Evolutionary conservation across 2,888 invertebrate species (phyloP).

Genomic region (Ectobius pallidus): DNA sequence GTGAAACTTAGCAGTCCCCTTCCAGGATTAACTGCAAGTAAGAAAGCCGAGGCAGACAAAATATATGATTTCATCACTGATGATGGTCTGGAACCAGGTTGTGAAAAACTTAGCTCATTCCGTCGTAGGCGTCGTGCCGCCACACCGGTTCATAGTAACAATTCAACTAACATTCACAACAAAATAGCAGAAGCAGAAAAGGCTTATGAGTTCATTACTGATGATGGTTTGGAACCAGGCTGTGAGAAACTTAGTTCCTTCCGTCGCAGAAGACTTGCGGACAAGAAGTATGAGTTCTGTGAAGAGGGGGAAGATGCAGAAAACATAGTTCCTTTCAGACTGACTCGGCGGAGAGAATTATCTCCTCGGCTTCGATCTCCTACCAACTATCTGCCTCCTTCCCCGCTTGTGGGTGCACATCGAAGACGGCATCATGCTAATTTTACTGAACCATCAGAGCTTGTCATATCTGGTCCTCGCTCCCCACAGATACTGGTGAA

Average conservation of each 20-base stretch:
- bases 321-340: constrained; percentile 61
- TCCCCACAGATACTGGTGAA: constrained; percentile 14
- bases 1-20: constrained; percentile 33
- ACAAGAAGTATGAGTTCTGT: constrained; percentile 91
- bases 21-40: constrained; percentile 34
- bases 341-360: constrained; percentile 39
- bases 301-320: constrained; percentile 67
- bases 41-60: constrained; percentile 64
- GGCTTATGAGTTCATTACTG: constrained; percentile 85
- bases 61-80: constrained; percentile 88
- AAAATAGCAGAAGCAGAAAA: constrained; percentile 64
- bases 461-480: constrained; percentile 24
- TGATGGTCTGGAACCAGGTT: constrained; percentile 74
- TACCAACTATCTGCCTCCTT: constrained; percentile 27
- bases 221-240: constrained; percentile 74
- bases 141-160: neutral
- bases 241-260: constrained; percentile 87
- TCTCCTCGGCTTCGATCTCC: constrained; percentile 29
- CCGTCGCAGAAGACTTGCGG: constrained; percentile 82
- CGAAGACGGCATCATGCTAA: constrained; percentile 27
- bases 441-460: constrained; percentile 29
- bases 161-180: constrained; percentile 15
- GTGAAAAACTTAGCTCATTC: constrained; percentile 85
- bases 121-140: constrained; percentile 68
- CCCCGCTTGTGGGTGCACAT: constrained; percentile 20